These are phyloP conservation scores for Dipodomys merriami DNA, from an alignment of 2,113 vertebrate species.

Conservation along the genomic window DNA sequence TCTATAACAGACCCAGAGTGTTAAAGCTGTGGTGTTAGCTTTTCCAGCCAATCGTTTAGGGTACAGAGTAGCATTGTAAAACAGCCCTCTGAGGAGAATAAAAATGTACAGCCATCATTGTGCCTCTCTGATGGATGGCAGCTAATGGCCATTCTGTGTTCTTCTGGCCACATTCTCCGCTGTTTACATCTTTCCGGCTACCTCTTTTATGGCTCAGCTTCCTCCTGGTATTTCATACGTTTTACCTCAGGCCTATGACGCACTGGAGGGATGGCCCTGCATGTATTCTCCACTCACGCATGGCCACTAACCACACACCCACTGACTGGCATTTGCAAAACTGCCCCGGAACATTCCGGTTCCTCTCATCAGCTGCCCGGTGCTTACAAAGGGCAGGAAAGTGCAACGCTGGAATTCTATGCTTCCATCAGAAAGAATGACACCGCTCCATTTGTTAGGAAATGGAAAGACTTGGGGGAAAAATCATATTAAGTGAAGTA, in stretches of 20 bases:
- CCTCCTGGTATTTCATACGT: neutral
- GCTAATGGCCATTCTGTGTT: neutral
- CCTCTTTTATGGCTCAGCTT: neutral
- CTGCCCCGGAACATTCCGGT: neutral
- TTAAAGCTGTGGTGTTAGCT: constrained; percentile 31
- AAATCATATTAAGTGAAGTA: too few relatives aligned
- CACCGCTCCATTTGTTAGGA: too few relatives aligned
- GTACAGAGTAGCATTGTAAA: neutral
- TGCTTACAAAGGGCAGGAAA: constrained; percentile 32
- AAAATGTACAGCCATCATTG: constrained; percentile 7
- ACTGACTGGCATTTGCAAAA: constrained; percentile 22
- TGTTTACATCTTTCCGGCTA: neutral
- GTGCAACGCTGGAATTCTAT: neutral
- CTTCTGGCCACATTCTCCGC: neutral
- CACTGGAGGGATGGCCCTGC: neutral
- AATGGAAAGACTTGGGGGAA: too few relatives aligned
- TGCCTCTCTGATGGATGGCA: neutral
- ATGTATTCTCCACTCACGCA: neutral
- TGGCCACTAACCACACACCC: neutral
- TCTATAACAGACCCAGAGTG: constrained; percentile 7
- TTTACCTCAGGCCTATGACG: neutral
- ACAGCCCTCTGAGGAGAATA: constrained; percentile 2
- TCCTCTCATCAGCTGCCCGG: neutral
- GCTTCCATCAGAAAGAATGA: too few relatives aligned
- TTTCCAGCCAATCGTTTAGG: constrained; percentile 18